These are phyloP conservation scores for Serinus canaria DNA, from an alignment of 2,113 vertebrate genomes.

Conservation along the genomic window DNA sequence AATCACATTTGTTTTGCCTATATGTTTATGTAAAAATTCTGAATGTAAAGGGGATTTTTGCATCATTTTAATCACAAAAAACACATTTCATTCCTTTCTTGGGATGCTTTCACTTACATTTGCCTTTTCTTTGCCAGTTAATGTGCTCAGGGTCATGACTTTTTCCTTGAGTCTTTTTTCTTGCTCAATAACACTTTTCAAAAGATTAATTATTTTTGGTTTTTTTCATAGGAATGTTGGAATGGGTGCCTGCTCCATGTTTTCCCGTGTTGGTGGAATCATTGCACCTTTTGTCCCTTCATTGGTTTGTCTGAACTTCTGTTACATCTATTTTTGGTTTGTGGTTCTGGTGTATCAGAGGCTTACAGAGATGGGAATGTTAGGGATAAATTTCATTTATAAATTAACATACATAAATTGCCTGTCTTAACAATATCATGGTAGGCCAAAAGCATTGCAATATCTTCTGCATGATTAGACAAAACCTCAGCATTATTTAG, in stretches of 20 bases:
- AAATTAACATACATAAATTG: background rate
- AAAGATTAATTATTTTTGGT: background rate
- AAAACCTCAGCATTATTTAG: background rate
- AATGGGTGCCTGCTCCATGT: slow-evolving; percentile 83
- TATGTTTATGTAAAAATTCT: background rate
- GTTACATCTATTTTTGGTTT: background rate
- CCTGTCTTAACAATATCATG: background rate
- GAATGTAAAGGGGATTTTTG: background rate
- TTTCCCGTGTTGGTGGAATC: slow-evolving; percentile 81
- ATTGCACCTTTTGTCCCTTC: slow-evolving; percentile 82
- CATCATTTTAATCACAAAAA: background rate
- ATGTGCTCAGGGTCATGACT: background rate
- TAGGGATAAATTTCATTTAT: background rate
- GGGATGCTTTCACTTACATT: background rate
- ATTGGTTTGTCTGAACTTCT: slow-evolving; percentile 74
- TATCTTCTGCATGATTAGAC: background rate
- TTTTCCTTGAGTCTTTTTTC: background rate
- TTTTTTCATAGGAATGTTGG: slow-evolving; percentile 74
- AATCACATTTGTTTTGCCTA: background rate
- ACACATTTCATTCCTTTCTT: background rate
- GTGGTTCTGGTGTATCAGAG: background rate
- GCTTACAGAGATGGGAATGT: background rate
- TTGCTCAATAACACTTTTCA: background rate
- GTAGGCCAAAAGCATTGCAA: background rate
- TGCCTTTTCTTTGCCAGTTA: background rate